Base-by-base conservation (phyloP, 2,113 vertebrate species). In the Turnix velox region DNA sequence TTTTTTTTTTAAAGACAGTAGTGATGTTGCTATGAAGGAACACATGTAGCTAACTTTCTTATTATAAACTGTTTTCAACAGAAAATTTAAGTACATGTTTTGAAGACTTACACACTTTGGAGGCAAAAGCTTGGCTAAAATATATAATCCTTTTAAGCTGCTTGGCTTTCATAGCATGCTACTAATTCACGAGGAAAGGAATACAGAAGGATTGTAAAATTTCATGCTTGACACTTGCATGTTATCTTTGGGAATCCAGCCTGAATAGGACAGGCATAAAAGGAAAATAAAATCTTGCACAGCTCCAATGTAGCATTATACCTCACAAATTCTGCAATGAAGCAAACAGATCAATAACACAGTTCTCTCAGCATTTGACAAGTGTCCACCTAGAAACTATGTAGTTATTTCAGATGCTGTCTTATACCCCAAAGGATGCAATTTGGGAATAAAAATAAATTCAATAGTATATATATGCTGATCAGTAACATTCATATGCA, bases 401-500 rank as follows among this genome's bases (percentile, higher is more conserved):
- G 46, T 87, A 62, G 94, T 90, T 73, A 85, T 96, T 97, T 96
- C 61, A 90, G 67, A 93, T 24, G 27, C 49, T 28, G 52, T 85
- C 65, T 92, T 92, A 79, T 90, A 68, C 85, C 90, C 42, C 59
- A 61, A 94, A 92, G 22, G 72, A 91, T 92, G 40, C 58, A 91
- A 95, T 95, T 76, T 91, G 12, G 31, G 33, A 92, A 95, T 95
- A 95, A 97, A 96, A 96, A 93, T 84, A 94, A 97, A 94, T 88
- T 90, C 91, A 92, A 1, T 65, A 80, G 51, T 92, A 87, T 51
- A 85, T 90, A 77, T 33, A 83, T 77, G n/a, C 68, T 95, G 95
- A 96, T 93, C 87, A 93, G 86, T 92, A 96, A 90, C 54, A 84
- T 94, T 95, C 87, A 86, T 88, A 93, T 88, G 84, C 93, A 95